A percentile compares a stretch with the other conserved stretches of the same genome.
Conservation (phyloP, 2,888 invertebrate species). For the Molanna angustata region DNA sequence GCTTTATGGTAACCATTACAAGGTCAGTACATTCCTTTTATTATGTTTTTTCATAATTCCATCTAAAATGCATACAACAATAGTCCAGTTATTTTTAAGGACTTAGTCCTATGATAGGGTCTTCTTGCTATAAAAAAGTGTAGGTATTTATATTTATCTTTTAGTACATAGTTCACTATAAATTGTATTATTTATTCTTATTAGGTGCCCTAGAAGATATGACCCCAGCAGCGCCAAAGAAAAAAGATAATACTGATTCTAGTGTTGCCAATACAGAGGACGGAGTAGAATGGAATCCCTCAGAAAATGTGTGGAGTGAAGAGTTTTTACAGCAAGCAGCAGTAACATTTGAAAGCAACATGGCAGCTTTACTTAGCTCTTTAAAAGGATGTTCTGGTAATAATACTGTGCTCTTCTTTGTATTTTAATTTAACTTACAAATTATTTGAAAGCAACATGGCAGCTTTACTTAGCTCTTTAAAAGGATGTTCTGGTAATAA, state of each 20-base stretch:
- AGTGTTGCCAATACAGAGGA: slow-evolving; percentile 33
- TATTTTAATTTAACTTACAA: too few species aligned
- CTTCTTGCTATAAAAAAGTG: neutral
- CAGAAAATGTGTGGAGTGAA: slow-evolving; percentile 63
- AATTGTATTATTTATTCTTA: neutral
- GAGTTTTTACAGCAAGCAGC: slow-evolving; percentile 72
- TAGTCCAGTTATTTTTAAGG: neutral
- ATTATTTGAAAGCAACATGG: slow-evolving; percentile 70
- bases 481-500: slow-evolving; percentile 50
- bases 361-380: slow-evolving; percentile 53
- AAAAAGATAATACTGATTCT: slow-evolving; percentile 29
- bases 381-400: slow-evolving; percentile 50
- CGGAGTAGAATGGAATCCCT: slow-evolving; percentile 37
- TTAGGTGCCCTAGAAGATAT: slow-evolving; percentile 62
- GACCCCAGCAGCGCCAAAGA: slow-evolving; percentile 40
- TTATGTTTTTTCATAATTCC: neutral
- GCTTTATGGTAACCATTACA: neutral
- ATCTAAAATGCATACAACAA: neutral
- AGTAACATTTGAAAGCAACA: slow-evolving; percentile 68
- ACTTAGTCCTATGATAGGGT: too few species aligned
- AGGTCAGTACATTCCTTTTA: neutral
- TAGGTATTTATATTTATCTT: neutral
- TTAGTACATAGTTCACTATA: neutral
- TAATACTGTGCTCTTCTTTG: too few species aligned
- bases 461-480: slow-evolving; percentile 51